These are phyloP conservation scores for Spilarctia lutea DNA, from an alignment of 2,888 invertebrate genomes.

Conservation along the genomic window DNA sequence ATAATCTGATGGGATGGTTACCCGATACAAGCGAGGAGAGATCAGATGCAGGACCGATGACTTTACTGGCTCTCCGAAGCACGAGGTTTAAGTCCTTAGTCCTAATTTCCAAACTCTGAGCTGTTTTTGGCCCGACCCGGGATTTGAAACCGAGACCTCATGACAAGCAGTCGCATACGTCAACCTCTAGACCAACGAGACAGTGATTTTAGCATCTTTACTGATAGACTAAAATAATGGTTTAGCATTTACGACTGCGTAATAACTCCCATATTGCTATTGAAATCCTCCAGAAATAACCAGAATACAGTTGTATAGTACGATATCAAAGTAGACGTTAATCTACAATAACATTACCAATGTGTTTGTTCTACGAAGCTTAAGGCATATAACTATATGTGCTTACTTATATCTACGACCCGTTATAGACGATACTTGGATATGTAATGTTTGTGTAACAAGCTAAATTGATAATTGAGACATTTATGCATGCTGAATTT, in stretches of 20 bases:
- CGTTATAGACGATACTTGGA: slow-evolving; percentile 6
- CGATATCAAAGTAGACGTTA: slow-evolving; percentile 7
- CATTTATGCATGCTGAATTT: background rate
- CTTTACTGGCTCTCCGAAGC: no score
- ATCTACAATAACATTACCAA: slow-evolving; percentile 20
- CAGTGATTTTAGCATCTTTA: background rate
- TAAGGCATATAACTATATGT: slow-evolving; percentile 7
- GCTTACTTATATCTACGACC: slow-evolving; percentile 10
- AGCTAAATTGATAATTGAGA: slow-evolving; percentile 9
- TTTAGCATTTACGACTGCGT: background rate
- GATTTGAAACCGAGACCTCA: no score
- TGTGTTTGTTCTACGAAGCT: slow-evolving; percentile 21
- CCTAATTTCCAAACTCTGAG: no score
- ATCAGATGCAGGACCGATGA: no score
- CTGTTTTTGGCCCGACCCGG: no score
- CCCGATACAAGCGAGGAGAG: no score
- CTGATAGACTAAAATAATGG: background rate
- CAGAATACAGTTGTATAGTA: slow-evolving; percentile 8
- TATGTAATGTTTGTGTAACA: slow-evolving; percentile 12
- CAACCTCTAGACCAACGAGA: no score
- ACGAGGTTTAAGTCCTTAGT: no score
- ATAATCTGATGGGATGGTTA: no score
- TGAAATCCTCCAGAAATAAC: slow-evolving; percentile 2
- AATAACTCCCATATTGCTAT: background rate
- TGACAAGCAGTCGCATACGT: no score